phyloP scores from a whole-genome alignment of 2,888 invertebrate genomes.

The Dryadula phaetusa region DNA sequence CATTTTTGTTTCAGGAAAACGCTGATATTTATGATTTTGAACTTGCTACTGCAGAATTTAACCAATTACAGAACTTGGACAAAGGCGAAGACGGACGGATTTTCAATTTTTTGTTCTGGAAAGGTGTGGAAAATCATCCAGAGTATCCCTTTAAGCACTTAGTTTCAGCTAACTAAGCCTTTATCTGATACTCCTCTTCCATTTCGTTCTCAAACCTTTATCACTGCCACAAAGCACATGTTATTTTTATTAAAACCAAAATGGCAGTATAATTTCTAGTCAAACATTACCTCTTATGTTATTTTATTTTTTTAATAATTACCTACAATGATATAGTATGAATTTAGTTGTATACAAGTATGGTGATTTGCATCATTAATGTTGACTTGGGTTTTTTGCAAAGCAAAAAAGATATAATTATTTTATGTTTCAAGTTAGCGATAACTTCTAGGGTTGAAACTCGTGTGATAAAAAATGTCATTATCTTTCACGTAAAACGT shows the following conservation, averaged over 20 bases:
- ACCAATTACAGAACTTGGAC: constrained; percentile 83
- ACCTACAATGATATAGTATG: too few species aligned
- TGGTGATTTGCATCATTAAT: too few species aligned
- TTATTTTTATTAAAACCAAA: not conserved
- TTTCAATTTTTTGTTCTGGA: constrained; percentile 87
- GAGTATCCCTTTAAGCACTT: constrained; percentile 86
- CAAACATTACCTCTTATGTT: constrained; percentile 22
- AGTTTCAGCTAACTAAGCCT: constrained; percentile 25
- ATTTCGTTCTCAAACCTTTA: constrained; percentile 20
- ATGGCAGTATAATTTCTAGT: constrained; percentile 26
- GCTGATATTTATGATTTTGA: constrained; percentile 87
- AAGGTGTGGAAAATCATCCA: constrained; percentile 88
- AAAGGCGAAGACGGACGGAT: constrained; percentile 86
- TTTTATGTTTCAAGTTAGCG: not conserved
- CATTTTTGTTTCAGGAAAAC: constrained; percentile 86
- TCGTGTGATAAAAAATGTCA: not conserved
- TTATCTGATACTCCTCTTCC: constrained; percentile 18
- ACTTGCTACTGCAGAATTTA: constrained; percentile 81
- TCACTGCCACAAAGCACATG: constrained; percentile 28
- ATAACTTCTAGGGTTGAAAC: not conserved
- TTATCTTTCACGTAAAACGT: not conserved
- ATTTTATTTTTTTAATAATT: not conserved
- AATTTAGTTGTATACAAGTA: too few species aligned
- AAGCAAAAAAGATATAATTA: not conserved
- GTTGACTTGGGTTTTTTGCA: not conserved